A percentile compares a stretch with the other conserved stretches of the same genome.
Evolutionary conservation across 2,797 vertebrate species (phyloP).

Genomic region (Platalea minor): DNA sequence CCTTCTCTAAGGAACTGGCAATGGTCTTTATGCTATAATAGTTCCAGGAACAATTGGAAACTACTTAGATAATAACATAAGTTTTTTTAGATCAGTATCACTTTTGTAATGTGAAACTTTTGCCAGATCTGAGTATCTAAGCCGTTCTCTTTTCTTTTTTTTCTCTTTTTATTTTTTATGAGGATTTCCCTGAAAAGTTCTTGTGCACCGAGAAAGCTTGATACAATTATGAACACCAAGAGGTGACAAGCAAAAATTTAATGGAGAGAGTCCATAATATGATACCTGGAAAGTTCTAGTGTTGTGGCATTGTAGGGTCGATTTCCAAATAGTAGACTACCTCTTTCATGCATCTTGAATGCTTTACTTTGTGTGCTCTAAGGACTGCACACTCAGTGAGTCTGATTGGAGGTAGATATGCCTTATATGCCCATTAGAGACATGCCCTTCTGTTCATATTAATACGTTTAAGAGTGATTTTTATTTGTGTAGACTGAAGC

Average conservation of each 20-base stretch:
- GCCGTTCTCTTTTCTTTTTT: neutral
- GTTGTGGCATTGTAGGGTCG: neutral
- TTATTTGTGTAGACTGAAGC: neutral
- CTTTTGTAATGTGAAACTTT: slow-evolving; percentile 60
- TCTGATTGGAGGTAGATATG: neutral
- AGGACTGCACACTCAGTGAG: neutral
- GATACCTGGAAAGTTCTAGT: slow-evolving; percentile 8
- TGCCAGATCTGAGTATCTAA: slow-evolving; percentile 60
- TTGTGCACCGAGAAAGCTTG: slow-evolving; percentile 32
- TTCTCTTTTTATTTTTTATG: slow-evolving; percentile 37
- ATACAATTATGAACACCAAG: neutral
- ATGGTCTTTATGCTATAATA: slow-evolving; percentile 57
- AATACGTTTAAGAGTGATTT: neutral
- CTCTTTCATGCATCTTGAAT: neutral
- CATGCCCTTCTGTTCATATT: neutral
- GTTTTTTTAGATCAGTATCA: slow-evolving; percentile 71
- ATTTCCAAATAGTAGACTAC: slow-evolving; percentile 6
- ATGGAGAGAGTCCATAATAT: neutral
- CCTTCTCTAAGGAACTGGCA: slow-evolving; percentile 71
- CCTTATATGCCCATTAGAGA: neutral
- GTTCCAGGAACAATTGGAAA: slow-evolving; percentile 78
- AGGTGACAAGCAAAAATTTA: slow-evolving; percentile 21
- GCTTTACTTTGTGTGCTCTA: neutral
- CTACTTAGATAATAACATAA: slow-evolving; percentile 73
- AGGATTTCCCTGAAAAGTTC: slow-evolving; percentile 59